Conservation (phyloP, 2,888 invertebrate genomes). For the Drosophila subquinaria region DNA sequence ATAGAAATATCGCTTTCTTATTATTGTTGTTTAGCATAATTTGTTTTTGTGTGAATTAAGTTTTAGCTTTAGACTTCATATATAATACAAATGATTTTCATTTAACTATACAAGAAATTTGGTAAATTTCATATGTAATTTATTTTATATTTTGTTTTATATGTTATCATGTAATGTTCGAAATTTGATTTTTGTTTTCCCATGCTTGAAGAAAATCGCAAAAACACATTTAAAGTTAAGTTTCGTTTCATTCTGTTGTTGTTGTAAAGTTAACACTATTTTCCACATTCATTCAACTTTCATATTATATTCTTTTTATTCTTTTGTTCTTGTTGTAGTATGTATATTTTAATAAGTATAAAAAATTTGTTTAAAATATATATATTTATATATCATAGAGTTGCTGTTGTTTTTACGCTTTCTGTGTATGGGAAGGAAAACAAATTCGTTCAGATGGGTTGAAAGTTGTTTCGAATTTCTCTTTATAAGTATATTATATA, state of each 20-base stretch:
- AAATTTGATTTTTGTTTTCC: constrained; percentile 60
- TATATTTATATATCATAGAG: constrained; percentile 55
- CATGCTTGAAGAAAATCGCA: constrained; percentile 60
- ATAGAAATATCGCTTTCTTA: constrained; percentile 56
- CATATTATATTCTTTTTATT: background rate
- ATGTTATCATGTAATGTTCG: constrained; percentile 51
- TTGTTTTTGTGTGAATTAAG: constrained; percentile 34
- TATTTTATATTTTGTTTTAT: constrained; percentile 4
- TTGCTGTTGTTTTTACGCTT: constrained; percentile 52
- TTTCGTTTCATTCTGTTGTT: constrained; percentile 35
- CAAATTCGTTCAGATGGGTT: constrained; percentile 66
- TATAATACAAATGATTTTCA: constrained; percentile 76
- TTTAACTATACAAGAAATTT: constrained; percentile 78
- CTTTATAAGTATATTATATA: constrained; percentile 7
- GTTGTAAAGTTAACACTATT: constrained; percentile 67
- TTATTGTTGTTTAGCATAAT: constrained; percentile 50
- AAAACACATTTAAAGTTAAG: constrained; percentile 64
- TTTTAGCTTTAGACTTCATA: constrained; percentile 54
- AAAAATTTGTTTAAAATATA: constrained; percentile 73
- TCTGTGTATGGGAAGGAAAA: constrained; percentile 52
- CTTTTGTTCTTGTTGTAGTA: constrained; percentile 45
- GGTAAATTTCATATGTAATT: constrained; percentile 60
- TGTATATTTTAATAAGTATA: constrained; percentile 78
- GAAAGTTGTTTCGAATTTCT: constrained; percentile 30
- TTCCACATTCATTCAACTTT: constrained; percentile 23